Evolutionary conservation across 2,888 invertebrate species (phyloP).

Genomic region (Hirudinaria manillensis): DNA sequence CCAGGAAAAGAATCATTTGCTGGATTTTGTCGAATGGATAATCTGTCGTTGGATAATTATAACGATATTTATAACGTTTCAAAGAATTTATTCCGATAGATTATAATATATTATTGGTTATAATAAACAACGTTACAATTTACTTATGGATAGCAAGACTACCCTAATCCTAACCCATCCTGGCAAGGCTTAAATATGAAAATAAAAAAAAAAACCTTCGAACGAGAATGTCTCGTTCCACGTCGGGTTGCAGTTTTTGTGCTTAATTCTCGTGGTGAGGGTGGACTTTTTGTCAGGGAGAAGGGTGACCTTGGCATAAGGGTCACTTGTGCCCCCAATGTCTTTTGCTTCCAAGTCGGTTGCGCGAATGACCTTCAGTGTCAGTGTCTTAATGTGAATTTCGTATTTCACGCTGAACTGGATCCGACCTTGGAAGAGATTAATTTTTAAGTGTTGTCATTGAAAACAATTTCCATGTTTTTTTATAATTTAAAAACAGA

Average conservation of each 20-base stretch:
- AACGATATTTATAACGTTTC: not conserved
- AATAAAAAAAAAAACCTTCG: slow-evolving; percentile 16
- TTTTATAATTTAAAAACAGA: too few relatives aligned
- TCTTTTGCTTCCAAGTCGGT: slow-evolving; percentile 11
- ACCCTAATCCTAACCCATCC: too few relatives aligned
- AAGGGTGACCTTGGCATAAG: slow-evolving; percentile 23
- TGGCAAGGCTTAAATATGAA: not conserved
- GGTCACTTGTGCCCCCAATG: slow-evolving; percentile 25
- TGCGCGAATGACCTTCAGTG: slow-evolving; percentile 4
- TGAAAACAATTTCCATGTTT: too few relatives aligned
- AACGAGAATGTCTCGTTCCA: slow-evolving; percentile 26
- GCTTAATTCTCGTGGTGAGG: slow-evolving; percentile 12
- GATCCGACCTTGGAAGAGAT: not conserved
- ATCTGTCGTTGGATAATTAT: slow-evolving; percentile 43
- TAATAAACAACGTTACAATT: too few relatives aligned
- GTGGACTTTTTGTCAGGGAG: not conserved
- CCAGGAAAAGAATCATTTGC: slow-evolving; percentile 51
- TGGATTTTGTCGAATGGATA: slow-evolving; percentile 52
- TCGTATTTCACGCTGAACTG: slow-evolving; percentile 19
- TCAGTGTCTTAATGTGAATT: slow-evolving; percentile 2
- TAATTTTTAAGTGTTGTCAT: not conserved
- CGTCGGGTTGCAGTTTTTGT: slow-evolving; percentile 26
- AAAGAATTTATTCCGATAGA: not conserved
- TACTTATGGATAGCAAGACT: too few relatives aligned
- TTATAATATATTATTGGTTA: not conserved